Base-by-base conservation (phyloP, 1,140 invertebrate species). In the Chironomus tepperi region DNA sequence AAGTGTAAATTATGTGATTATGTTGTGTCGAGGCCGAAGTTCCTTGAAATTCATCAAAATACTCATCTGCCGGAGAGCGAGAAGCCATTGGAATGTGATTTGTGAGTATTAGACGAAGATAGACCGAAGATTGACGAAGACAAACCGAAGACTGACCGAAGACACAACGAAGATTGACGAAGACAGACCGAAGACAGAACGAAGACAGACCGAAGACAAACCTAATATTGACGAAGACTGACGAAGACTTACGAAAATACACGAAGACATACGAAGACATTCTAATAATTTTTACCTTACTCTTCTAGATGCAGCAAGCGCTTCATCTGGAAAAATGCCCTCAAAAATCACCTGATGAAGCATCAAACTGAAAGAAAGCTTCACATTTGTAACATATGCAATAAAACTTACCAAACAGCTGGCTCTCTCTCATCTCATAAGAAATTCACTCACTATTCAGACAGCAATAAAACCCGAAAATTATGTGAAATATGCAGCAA, bases 21-120 rank as follows among this genome's bases (percentile, higher is more conserved):
- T 43, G 34, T 72, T 18, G 74, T 74, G 1, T 67, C 74, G 24
- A 43, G 74, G n/a, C 74, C 74, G 8, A 34, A 65, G 42, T 74
- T 74, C 21, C 34, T 74, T 18, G 12, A 70, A 15, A 42, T 64
- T 74, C 74, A 74, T 16, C 34, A 43, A 19, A 64, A 74, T 43
- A 74, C 74, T 64, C 74, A 74, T 72, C 72, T 74, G 34, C 74
- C 74, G 3, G 74, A 74, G 3, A 65, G 72, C 16, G 65, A 74
- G 21, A 74, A 74, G n/a, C 74, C 74, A 70, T 74, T 21, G 7
- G 64, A 15, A 9, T 74, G 74, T 43, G 65, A 65, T 72, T 34
- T 43, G 47, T 57, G 12, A 57, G 47, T 57, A n/a, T n/a, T n/a
- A n/a, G n/a, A n/a, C n/a, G n/a, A n/a, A n/a, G n/a, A n/a, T n/a